Evolutionary conservation across 2,113 vertebrate species (phyloP).

Genomic region (Okapia johnstoni): DNA sequence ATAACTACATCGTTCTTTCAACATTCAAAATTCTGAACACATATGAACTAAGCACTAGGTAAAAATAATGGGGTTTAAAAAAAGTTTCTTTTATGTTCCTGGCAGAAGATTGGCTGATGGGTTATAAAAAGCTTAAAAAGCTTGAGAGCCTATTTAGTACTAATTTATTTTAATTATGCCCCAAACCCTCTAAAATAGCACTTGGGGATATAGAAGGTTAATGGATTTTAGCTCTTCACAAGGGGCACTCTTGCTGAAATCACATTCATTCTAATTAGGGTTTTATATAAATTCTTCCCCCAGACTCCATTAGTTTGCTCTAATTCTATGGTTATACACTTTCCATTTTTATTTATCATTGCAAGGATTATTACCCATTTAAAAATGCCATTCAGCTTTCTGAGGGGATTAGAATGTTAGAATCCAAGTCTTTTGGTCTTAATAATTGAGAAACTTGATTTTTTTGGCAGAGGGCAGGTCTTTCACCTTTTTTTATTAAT

Average conservation of each 20-base stretch:
- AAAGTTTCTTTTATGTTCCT: neutral
- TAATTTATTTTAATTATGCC: constrained; percentile 65
- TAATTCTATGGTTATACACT: constrained; percentile 53
- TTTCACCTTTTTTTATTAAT: constrained; percentile 21
- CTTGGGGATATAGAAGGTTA: constrained; percentile 59
- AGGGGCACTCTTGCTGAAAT: constrained; percentile 55
- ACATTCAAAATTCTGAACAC: constrained; percentile 12
- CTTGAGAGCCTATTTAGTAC: neutral
- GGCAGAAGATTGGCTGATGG: neutral
- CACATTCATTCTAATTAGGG: constrained; percentile 62
- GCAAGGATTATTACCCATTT: constrained; percentile 25
- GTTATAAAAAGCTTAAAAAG: constrained; percentile 35
- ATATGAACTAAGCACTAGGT: neutral
- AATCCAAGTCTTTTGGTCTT: constrained; percentile 32
- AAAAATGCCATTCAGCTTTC: constrained; percentile 48
- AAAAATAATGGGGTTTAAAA: neutral
- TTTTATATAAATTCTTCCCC: constrained; percentile 62
- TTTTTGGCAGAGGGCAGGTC: neutral
- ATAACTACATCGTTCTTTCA: constrained; percentile 23
- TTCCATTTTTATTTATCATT: constrained; percentile 68
- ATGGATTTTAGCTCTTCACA: constrained; percentile 65
- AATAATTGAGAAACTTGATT: constrained; percentile 9
- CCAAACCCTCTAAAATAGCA: constrained; percentile 31
- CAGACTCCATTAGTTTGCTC: constrained; percentile 55
- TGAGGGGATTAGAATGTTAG: neutral